These are phyloP conservation scores for Bradypodion ventrale DNA, from an alignment of 2,797 vertebrate genomes.

Conservation along the genomic window DNA sequence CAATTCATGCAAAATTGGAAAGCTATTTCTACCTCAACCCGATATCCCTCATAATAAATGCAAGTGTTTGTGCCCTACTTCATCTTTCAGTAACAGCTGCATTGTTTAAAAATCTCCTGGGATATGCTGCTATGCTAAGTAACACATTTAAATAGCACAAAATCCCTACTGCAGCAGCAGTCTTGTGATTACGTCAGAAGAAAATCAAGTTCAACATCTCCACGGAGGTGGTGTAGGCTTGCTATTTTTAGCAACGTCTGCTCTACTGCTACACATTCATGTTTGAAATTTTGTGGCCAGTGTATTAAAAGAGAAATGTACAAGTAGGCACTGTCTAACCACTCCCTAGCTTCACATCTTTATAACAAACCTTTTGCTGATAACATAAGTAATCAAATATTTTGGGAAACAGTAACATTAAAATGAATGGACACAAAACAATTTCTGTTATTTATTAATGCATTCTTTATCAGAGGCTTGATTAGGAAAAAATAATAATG, in stretches of 20 bases:
- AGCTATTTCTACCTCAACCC: constrained; percentile 45
- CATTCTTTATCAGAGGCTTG: not conserved
- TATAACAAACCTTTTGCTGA: not conserved
- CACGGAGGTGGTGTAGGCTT: not conserved
- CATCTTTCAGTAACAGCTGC: constrained; percentile 67
- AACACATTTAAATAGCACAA: constrained; percentile 71
- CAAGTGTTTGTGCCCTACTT: constrained; percentile 55
- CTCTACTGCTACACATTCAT: constrained; percentile 57
- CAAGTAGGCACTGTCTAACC: not conserved
- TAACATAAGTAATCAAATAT: not conserved
- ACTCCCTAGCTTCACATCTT: not conserved
- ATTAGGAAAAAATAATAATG: not conserved
- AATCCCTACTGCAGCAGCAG: constrained; percentile 65
- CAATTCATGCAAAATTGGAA: constrained; percentile 69
- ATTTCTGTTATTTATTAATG: constrained; percentile 8
- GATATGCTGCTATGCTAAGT: constrained; percentile 70
- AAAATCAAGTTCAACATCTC: constrained; percentile 67
- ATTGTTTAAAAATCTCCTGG: constrained; percentile 68
- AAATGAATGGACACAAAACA: not conserved
- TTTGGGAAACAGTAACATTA: not conserved
- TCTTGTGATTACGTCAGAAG: constrained; percentile 65
- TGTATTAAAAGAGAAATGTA: constrained; percentile 30
- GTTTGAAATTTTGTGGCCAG: constrained; percentile 37
- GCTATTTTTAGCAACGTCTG: constrained; percentile 67
- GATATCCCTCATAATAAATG: constrained; percentile 48